Evolutionary conservation across 2,113 vertebrate genomes (phyloP).

Genomic region (Cettia cetti): DNA sequence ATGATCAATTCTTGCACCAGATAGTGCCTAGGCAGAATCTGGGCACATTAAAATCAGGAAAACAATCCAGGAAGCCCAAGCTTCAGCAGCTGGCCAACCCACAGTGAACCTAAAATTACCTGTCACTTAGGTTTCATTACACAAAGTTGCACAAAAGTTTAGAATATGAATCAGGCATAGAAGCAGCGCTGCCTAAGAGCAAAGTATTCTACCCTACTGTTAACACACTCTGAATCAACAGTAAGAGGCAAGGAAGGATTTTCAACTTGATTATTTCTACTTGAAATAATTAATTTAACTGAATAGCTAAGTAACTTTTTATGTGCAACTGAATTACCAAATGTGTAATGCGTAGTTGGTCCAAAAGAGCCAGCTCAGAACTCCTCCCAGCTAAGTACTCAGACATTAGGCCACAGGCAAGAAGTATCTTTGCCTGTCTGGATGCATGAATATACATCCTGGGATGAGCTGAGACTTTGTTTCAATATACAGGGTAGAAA

Average conservation of each 20-base stretch:
- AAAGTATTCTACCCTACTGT: not conserved
- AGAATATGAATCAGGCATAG: not conserved
- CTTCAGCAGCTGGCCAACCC: not conserved
- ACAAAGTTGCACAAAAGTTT: not conserved
- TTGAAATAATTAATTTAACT: not conserved
- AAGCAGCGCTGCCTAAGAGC: not conserved
- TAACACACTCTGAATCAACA: not conserved
- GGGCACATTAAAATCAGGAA: not conserved
- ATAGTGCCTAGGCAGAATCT: not conserved
- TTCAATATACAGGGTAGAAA: not conserved
- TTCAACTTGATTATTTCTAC: not conserved
- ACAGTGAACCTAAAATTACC: not conserved
- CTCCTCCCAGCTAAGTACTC: not conserved
- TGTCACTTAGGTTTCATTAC: not conserved
- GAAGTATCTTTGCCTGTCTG: not conserved
- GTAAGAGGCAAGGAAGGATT: not conserved
- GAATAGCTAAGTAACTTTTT: not conserved
- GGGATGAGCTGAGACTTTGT: not conserved
- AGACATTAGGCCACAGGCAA: not conserved
- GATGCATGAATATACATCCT: rapidly evolving
- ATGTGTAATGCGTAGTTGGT: not conserved
- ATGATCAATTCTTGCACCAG: not conserved
- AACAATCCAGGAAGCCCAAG: not conserved
- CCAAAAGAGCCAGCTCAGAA: not conserved
- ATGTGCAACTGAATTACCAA: not conserved